Conservation (phyloP, 2,113 vertebrate genomes). For the Leucopternis melanops region DNA sequence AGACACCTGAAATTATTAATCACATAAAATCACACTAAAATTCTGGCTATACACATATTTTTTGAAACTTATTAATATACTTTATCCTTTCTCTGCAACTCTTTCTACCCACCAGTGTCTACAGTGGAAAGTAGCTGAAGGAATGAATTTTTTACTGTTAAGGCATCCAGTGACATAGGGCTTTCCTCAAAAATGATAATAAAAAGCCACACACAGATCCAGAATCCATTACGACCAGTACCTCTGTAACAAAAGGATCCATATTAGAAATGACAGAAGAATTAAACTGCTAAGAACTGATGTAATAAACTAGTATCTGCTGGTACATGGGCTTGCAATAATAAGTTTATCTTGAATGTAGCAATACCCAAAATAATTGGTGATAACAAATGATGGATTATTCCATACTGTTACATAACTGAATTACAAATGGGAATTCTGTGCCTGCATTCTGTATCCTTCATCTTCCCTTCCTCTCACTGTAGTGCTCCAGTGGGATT, state of each 20-base stretch:
- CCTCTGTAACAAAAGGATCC: neutral
- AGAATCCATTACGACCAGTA: neutral
- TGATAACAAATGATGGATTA: neutral
- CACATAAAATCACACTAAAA: neutral
- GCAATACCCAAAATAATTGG: neutral
- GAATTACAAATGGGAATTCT: neutral
- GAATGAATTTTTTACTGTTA: neutral
- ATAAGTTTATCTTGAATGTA: neutral
- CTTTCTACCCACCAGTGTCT: neutral
- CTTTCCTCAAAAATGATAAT: neutral
- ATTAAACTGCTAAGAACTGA: neutral
- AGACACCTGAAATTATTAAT: neutral
- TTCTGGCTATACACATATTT: neutral
- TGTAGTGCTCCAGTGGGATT: neutral
- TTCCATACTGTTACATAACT: neutral
- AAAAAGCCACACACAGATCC: neutral
- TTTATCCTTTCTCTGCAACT: neutral
- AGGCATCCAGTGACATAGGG: neutral
- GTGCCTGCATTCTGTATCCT: neutral
- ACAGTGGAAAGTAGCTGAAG: neutral
- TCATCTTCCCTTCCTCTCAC: neutral
- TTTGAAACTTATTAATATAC: neutral
- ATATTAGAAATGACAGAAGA: neutral
- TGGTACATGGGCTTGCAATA: accelerated
- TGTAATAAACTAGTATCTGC: neutral